Evolutionary conservation across 2,113 vertebrate genomes (phyloP).

Genomic region (Hemiprocne comata): DNA sequence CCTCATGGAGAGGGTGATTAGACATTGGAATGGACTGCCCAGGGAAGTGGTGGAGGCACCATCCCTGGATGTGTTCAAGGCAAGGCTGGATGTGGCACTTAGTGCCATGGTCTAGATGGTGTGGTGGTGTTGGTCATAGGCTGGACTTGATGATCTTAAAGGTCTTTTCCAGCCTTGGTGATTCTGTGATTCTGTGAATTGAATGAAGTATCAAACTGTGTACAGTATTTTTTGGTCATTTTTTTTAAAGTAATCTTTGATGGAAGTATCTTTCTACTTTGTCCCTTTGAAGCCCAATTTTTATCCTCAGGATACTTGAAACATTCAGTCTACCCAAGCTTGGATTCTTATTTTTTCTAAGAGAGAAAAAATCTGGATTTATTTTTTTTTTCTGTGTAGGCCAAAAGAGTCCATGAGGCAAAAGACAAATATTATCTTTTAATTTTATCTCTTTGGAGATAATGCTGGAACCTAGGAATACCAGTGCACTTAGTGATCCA

Average conservation of each 20-base stretch:
- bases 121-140: too few species aligned
- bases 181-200: too few species aligned
- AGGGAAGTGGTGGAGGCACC: too few species aligned
- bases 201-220: not conserved
- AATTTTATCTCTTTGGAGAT: not conserved
- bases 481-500: not conserved
- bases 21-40: too few species aligned
- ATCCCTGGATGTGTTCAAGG: too few species aligned
- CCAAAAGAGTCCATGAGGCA: not conserved
- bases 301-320: not conserved
- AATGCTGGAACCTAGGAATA: not conserved
- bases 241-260: not conserved
- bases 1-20: too few species aligned
- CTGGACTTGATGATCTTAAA: too few species aligned
- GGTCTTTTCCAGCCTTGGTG: too few species aligned
- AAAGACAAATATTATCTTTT: not conserved
- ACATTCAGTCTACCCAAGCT: not conserved
- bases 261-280: not conserved
- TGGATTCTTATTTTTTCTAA: not conserved
- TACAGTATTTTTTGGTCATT: fast-evolving
- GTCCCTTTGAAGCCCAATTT: not conserved
- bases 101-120: too few species aligned
- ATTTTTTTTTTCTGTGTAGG: too few species aligned
- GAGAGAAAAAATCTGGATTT: not conserved
- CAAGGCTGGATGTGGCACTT: too few species aligned